These are phyloP conservation scores for Tyto alba DNA, from an alignment of 2,113 vertebrate species.

Conservation along the genomic window DNA sequence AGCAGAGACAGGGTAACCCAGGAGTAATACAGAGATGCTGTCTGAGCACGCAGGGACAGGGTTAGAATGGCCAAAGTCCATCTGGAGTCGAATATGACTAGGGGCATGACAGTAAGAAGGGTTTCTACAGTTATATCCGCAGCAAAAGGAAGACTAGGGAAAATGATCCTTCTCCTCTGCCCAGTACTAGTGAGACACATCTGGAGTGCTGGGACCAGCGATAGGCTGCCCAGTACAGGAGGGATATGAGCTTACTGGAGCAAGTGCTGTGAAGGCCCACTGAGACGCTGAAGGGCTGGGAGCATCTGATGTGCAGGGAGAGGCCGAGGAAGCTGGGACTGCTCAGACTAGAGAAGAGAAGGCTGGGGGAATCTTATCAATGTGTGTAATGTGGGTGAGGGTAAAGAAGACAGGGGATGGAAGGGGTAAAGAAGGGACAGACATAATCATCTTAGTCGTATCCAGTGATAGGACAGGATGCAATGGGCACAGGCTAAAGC, in stretches of 20 bases:
- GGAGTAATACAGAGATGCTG: not conserved
- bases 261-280: not conserved
- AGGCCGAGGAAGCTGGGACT: not conserved
- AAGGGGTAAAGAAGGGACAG: not conserved
- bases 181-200: not conserved
- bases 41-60: not conserved
- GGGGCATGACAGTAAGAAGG: not conserved
- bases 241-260: not conserved
- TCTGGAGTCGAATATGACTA: not conserved
- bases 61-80: not conserved
- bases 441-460: not conserved
- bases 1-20: not conserved
- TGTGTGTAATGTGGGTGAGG: not conserved
- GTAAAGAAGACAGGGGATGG: not conserved
- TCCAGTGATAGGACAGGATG: not conserved
- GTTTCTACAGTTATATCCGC: not conserved
- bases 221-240: not conserved
- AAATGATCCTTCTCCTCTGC: not conserved
- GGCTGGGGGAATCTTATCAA: not conserved
- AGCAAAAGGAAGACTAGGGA: not conserved
- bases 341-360: not conserved
- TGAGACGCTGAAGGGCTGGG: not conserved
- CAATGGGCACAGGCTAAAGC: not conserved
- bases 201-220: not conserved
- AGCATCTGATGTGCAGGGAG: not conserved